Base-by-base conservation (phyloP, 2,113 vertebrate species). In the Misgurnus anguillicaudatus region DNA sequence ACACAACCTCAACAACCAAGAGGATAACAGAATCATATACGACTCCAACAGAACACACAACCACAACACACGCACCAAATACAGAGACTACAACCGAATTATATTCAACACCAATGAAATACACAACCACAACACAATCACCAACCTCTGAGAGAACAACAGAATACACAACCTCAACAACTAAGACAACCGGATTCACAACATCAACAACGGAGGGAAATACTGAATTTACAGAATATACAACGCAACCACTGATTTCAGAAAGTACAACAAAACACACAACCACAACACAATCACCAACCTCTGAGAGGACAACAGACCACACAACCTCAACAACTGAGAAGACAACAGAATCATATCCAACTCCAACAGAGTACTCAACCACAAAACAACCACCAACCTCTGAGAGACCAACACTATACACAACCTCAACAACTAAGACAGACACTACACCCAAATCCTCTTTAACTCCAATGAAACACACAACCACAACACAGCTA, bases 61-160 rank as follows among this genome's bases (percentile, higher is more conserved):
- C 60, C 8, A 63, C 72, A 79, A 36, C 83, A 16, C n/a, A 66
- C 63, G 1, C 36, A 69, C 55, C 60, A 53, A 61, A 24, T 13
- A 16, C 60, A 57, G 0, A 31, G 10, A 21, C 19, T 8, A 63
- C 24, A 51, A 61, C 78, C 0, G 58, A 51, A 51, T 31, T 68
- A 38, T 3, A 60, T 10, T 14, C 45, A 9, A 14, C 47, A 38
- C 9, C 19, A 9, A 17, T 42, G 2, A 55, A 64, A 58, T 4
- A 39, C 7, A 75, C 11, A 51, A 24, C 79, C 14, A 57, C 17
- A 14, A 47, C 21, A 47, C 5, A 41, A 4, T 3, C 1, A n/a
- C 19, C 42, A 42, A 39, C 68, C 55, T 72, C 60, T 48, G 4
- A 31, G 48, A 63, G 14, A 14, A 65, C 60, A 70, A 77, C 39